Percentiles rank a stretch among this genome's conserved stretches.
Conservation (phyloP, 2,797 vertebrate species). For the Eremophila alpestris region DNA sequence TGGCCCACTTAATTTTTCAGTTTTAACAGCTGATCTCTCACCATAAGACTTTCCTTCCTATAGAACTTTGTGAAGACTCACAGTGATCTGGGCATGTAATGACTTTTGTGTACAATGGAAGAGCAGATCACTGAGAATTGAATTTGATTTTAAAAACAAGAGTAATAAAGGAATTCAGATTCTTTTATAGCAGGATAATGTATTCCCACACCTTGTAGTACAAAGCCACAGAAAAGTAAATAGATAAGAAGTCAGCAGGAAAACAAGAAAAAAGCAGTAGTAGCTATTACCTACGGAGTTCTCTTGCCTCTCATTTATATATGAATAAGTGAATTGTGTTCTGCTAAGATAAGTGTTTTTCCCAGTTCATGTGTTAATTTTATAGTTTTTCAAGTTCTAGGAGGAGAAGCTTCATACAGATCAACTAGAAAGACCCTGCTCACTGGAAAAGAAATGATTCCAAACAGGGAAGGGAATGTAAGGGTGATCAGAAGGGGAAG, state of each 20-base stretch:
- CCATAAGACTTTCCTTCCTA: background rate
- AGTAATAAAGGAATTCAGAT: background rate
- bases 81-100: background rate
- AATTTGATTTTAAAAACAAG: background rate
- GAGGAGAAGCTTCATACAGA: slow-evolving; percentile 62
- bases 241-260: background rate
- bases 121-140: background rate
- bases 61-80: background rate
- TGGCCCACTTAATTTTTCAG: background rate
- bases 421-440: slow-evolving; percentile 73
- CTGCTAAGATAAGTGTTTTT: slow-evolving; percentile 63
- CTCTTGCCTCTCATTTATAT: background rate
- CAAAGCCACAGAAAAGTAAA: background rate
- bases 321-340: background rate
- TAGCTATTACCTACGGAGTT: background rate
- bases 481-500: slow-evolving; percentile 53
- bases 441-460: background rate
- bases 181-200: background rate
- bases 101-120: background rate
- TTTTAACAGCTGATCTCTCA: background rate
- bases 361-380: slow-evolving; percentile 72
- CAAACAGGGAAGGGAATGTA: slow-evolving; percentile 63
- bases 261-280: background rate
- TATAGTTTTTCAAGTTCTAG: slow-evolving; percentile 71
- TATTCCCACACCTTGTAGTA: background rate